phyloP scores from a whole-genome alignment of 2,113 vertebrate species.

The Salvelinus fontinalis region DNA sequence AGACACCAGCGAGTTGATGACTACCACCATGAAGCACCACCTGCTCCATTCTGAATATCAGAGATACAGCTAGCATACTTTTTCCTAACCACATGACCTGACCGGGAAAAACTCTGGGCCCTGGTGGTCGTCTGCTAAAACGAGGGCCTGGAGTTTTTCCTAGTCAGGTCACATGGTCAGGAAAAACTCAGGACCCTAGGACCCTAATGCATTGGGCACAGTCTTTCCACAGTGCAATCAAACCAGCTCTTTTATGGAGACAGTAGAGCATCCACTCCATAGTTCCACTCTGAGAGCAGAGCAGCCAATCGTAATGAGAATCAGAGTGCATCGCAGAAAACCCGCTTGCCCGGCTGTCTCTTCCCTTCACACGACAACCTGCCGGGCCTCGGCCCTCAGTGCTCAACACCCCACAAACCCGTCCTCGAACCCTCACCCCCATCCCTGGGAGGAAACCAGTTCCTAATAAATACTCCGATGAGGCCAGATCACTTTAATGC shows the following conservation, averaged over 20 bases:
- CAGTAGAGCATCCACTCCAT: background rate
- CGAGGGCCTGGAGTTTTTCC: too few relatives aligned
- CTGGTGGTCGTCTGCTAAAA: too few relatives aligned
- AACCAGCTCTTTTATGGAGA: background rate
- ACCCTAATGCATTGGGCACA: too few relatives aligned
- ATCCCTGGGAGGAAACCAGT: slow-evolving; percentile 40
- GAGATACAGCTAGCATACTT: background rate
- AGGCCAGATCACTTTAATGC: slow-evolving; percentile 54
- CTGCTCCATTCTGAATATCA: slow-evolving; percentile 52
- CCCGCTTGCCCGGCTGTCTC: background rate
- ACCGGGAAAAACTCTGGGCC: too few relatives aligned
- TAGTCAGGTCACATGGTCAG: too few relatives aligned
- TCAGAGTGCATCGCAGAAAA: background rate
- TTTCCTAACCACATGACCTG: background rate
- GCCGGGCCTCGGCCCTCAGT: slow-evolving; percentile 8
- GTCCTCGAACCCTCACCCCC: background rate
- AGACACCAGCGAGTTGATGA: slow-evolving; percentile 51
- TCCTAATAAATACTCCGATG: slow-evolving; percentile 50
- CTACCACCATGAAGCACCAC: slow-evolving; percentile 52
- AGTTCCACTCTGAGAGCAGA: background rate
- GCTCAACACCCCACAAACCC: slow-evolving; percentile 8
- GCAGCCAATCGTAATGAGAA: background rate
- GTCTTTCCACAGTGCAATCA: background rate
- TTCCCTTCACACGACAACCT: background rate
- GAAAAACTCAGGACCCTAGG: too few relatives aligned